These are phyloP conservation scores for Australoheros facetus DNA, from an alignment of 2,797 vertebrate species.

Conservation along the genomic window DNA sequence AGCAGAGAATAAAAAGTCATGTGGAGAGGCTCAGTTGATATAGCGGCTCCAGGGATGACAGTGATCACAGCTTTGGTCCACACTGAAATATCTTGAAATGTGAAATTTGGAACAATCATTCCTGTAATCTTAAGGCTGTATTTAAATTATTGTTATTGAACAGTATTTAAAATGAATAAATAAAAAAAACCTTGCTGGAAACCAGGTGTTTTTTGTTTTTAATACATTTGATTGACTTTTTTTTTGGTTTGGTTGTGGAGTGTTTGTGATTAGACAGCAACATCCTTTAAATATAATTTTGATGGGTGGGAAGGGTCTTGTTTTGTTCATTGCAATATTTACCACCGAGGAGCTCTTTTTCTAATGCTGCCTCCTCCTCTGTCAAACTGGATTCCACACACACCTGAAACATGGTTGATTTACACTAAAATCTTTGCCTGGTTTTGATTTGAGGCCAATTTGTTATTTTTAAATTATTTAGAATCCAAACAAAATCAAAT, in stretches of 20 bases:
- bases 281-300: too few species aligned
- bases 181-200: neutral
- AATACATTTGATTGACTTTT: too few species aligned
- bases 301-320: too few species aligned
- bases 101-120: neutral
- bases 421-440: fast-evolving
- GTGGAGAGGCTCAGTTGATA: neutral
- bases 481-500: neutral
- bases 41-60: neutral
- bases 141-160: neutral
- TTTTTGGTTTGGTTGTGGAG: neutral
- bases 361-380: too few species aligned
- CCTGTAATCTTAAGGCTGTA: neutral
- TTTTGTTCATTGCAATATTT: too few species aligned
- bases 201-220: neutral
- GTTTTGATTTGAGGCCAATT: neutral
- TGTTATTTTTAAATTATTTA: neutral
- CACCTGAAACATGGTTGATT: neutral
- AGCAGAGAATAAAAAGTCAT: neutral
- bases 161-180: neutral
- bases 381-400: neutral
- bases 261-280: neutral
- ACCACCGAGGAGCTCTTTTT: too few species aligned
- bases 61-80: neutral
- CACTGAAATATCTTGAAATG: neutral